Evolutionary conservation across 2,888 invertebrate species (phyloP), one percentile per base, ranked within the genome.

Genomic region (Bedellia somnulentella): DNA sequence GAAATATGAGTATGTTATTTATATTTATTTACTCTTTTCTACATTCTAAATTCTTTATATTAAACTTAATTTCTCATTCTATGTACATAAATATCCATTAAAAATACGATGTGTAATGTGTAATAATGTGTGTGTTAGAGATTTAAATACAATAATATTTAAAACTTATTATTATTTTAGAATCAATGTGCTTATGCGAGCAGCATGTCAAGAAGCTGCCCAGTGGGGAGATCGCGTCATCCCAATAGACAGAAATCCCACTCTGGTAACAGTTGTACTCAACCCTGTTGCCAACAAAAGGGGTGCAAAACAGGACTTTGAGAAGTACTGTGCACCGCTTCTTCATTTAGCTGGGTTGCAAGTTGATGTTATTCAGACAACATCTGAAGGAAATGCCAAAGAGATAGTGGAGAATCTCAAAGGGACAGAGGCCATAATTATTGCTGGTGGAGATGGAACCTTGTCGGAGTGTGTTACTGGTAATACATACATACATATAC

Each of bases 401-500:
- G 82, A 83, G 36, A 78, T 91, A 39, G 83, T 93, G 35, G 86
- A 88, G 45, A 81, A 84, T 34, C 70, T 96, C 41, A 80, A 81
- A 22, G 81, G 84, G 5, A 87, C 89, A 0, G 91, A 94, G 68
- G 89, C 89, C 21, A 84, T 97, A 33, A 80, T 96, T 29, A 85
- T 96, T 1, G 97, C 94, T 29, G 97, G 97, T 3, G 97, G 97
- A 2, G 93, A 96, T 79, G 97, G 96, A 1, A 94, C 96, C 0
- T 55, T 96, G 1, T 87, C 90, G 1, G 97, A 97, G 75, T 90
- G 92, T 35, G 71, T 89, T 17, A 89, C 89, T 31, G 82, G 78
- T 75, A 46, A 24, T 5, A 18, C 9, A 18, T 6, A 6, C 18
- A 18, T 18, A 18, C n/a, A n/a, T n/a, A n/a, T n/a, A n/a, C n/a